phyloP scores from a whole-genome alignment of 1,140 invertebrate genomes.

The Zaprionus nigranus region DNA sequence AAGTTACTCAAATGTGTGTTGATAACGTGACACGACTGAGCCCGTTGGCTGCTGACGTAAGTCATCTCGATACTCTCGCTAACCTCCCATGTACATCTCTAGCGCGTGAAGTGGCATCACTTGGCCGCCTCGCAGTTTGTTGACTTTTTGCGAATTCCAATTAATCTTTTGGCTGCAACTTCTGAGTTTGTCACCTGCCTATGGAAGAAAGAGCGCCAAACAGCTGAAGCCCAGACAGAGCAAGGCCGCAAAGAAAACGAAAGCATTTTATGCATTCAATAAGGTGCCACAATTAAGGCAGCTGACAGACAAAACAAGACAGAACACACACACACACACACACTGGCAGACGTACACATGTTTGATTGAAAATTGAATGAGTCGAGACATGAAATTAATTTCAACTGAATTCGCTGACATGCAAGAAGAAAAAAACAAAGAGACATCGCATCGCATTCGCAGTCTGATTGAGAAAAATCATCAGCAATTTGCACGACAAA shows the following conservation, averaged over 20 bases:
- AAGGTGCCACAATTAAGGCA: conserved; percentile 29
- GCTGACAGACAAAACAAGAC: conserved; percentile 20
- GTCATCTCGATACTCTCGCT: background rate
- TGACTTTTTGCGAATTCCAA: conserved; percentile 44
- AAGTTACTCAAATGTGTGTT: background rate
- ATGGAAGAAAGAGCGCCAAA: conserved; percentile 16
- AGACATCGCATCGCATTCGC: conserved; percentile 19
- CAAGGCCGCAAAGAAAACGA: conserved; percentile 16
- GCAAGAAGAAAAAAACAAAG: conserved; percentile 16
- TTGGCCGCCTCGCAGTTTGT: background rate
- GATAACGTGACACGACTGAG: background rate
- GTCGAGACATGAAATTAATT: conserved; percentile 58
- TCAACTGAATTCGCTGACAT: conserved; percentile 14
- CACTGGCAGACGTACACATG: background rate
- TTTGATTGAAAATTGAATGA: conserved; percentile 35
- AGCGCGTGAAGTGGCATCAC: background rate
- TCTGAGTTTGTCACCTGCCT: conserved; percentile 44
- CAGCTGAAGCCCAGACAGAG: background rate
- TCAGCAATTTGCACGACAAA: conserved; percentile 66
- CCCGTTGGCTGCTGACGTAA: background rate
- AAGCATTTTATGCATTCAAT: conserved; percentile 47
- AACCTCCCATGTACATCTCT: background rate
- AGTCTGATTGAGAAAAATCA: conserved; percentile 42
- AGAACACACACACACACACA: background rate
- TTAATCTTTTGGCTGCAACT: conserved; percentile 51